Conservation (phyloP, 2,113 vertebrate genomes). For the Etia nguti region DNA sequence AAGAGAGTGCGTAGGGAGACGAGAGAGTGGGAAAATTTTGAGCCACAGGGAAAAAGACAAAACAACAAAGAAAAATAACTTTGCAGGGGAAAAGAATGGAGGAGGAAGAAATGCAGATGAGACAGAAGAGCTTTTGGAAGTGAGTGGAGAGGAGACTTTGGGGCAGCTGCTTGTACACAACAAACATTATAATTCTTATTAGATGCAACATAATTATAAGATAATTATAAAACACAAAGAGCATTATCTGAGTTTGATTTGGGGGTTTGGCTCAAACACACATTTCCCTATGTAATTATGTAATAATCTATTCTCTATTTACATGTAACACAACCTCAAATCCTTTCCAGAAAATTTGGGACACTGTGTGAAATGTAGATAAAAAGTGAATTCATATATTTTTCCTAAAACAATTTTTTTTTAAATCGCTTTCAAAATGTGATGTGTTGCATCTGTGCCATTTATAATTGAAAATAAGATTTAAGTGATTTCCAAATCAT, state of each 20-base stretch:
- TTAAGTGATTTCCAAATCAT: neutral
- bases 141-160: neutral
- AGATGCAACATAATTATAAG: neutral
- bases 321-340: neutral
- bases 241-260: neutral
- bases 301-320: neutral
- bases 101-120: neutral
- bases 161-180: neutral
- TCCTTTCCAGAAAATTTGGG: neutral
- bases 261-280: neutral
- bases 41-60: slow-evolving; percentile 8
- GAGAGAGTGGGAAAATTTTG: neutral
- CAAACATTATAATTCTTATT: neutral
- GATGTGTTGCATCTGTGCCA: neutral
- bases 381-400: neutral
- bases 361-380: neutral
- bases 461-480: neutral
- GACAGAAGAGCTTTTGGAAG: neutral
- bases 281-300: neutral
- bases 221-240: neutral
- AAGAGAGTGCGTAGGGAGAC: neutral
- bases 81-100: neutral
- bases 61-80: neutral
- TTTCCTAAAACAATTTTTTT: neutral
- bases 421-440: neutral